Percentiles rank a stretch among this genome's conserved stretches.
These are phyloP conservation scores for Allolobophora icterica DNA, from an alignment of 2,888 invertebrate genomes.

Conservation along the genomic window DNA sequence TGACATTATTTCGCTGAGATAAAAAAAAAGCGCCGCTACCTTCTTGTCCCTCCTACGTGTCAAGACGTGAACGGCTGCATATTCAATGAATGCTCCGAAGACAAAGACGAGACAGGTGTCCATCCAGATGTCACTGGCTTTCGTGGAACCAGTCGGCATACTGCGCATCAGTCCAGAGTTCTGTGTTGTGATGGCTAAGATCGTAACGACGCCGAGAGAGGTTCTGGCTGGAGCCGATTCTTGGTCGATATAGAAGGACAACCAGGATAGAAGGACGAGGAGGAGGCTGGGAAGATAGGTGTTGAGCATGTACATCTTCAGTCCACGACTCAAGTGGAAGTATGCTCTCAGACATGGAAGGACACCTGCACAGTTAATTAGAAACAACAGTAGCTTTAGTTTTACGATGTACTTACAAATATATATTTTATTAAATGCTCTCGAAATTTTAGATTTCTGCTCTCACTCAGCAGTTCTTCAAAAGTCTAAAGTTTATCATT, in stretches of 20 bases:
- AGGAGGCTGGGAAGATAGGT: constrained; percentile 49
- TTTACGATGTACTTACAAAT: background rate
- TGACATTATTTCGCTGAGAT: no score
- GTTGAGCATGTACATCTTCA: constrained; percentile 49
- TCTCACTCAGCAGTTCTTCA: no score
- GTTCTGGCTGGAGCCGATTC: constrained; percentile 51
- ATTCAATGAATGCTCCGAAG: constrained; percentile 43
- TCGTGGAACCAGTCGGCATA: constrained; percentile 35
- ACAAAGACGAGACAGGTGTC: constrained; percentile 41
- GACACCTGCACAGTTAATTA: constrained; percentile 38
- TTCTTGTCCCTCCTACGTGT: constrained; percentile 25
- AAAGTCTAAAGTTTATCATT: no score
- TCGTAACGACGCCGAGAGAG: constrained; percentile 49
- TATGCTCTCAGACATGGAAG: constrained; percentile 48
- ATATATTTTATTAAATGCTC: no score
- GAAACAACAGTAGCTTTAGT: background rate
- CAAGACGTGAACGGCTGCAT: constrained; percentile 41
- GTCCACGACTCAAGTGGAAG: constrained; percentile 47
- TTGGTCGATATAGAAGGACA: constrained; percentile 52
- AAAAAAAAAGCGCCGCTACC: background rate
- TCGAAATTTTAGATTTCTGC: background rate
- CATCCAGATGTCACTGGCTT: constrained; percentile 41
- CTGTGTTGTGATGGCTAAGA: constrained; percentile 48
- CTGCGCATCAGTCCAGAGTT: constrained; percentile 32
- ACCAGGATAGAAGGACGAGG: constrained; percentile 50